A percentile compares a stretch with the other conserved stretches of the same genome.
Conservation (phyloP, 2,888 invertebrate species). For the Lucinisca nassula region DNA sequence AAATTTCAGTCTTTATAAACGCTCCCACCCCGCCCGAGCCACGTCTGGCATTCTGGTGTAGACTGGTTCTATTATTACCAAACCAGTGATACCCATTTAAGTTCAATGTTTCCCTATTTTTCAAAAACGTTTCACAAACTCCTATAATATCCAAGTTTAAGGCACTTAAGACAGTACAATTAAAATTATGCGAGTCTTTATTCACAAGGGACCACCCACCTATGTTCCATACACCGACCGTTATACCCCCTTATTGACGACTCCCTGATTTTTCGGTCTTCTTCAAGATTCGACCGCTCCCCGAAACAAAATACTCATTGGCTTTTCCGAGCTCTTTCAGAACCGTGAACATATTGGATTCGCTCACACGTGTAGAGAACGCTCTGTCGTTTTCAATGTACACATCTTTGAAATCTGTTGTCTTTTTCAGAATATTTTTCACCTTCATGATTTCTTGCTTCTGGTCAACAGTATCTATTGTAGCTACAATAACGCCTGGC, state of each 20-base stretch:
- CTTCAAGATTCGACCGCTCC: not conserved
- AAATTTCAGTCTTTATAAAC: not conserved
- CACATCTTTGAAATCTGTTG: not conserved
- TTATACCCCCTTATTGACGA: not conserved
- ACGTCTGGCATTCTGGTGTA: not conserved
- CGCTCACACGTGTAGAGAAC: not conserved
- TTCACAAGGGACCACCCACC: not conserved
- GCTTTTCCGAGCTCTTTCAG: not conserved
- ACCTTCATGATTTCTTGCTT: not conserved
- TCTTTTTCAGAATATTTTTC: not conserved
- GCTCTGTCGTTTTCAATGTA: too few species aligned
- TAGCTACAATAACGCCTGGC: not conserved
- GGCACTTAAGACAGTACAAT: not conserved
- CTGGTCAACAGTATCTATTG: not conserved
- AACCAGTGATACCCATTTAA: not conserved
- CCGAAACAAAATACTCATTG: not conserved
- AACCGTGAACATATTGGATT: not conserved
- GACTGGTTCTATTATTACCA: not conserved
- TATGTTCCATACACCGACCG: conserved; percentile 4
- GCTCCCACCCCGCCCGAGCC: not conserved
- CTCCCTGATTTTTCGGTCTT: not conserved
- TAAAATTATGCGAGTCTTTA: not conserved
- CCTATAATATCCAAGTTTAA: not conserved
- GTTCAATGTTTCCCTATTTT: not conserved
- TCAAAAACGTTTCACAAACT: not conserved